Conservation (phyloP, 2,113 vertebrate species). For the Ondatra zibethicus region DNA sequence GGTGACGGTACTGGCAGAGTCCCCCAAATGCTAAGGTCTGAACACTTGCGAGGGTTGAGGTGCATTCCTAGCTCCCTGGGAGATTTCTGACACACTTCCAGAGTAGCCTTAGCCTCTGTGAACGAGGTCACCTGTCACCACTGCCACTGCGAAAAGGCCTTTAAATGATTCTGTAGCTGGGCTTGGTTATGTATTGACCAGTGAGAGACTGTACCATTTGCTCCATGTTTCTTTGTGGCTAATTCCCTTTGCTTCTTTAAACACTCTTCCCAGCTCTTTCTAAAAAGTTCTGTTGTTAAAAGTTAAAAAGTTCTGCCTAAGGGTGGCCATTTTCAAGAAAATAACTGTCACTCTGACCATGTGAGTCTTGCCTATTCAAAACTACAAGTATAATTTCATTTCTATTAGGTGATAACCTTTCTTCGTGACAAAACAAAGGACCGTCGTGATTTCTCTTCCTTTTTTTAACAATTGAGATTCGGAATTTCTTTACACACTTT, state of each 20-base stretch:
- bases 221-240: conserved; percentile 79
- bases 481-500: conserved; percentile 52
- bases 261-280: conserved; percentile 55
- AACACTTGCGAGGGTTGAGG: conserved; percentile 63
- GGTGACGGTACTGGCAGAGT: conserved; percentile 59
- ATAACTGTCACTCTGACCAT: conserved; percentile 40
- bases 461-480: conserved; percentile 69
- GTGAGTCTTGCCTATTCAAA: conserved; percentile 65
- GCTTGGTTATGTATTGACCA: conserved; percentile 75
- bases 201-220: conserved; percentile 57
- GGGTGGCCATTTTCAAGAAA: conserved; percentile 72
- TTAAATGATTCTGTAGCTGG: conserved; percentile 37
- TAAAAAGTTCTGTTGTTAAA: conserved; percentile 79
- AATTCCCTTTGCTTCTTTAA: conserved; percentile 80
- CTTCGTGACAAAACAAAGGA: conserved; percentile 68
- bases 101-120: conserved; percentile 56
- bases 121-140: conserved; percentile 72
- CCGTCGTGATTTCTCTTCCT: conserved; percentile 36
- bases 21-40: conserved; percentile 64
- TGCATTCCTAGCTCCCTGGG: conserved; percentile 73
- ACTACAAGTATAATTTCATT: conserved; percentile 66
- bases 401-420: conserved; percentile 75
- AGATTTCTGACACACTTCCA: conserved; percentile 82
- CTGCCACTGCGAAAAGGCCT: conserved; percentile 66
- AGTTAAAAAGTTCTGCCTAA: conserved; percentile 74